Percentiles rank a stretch among this genome's conserved stretches.
phyloP scores from a whole-genome alignment of 1,140 invertebrate genomes.

The Apis dorsata region DNA sequence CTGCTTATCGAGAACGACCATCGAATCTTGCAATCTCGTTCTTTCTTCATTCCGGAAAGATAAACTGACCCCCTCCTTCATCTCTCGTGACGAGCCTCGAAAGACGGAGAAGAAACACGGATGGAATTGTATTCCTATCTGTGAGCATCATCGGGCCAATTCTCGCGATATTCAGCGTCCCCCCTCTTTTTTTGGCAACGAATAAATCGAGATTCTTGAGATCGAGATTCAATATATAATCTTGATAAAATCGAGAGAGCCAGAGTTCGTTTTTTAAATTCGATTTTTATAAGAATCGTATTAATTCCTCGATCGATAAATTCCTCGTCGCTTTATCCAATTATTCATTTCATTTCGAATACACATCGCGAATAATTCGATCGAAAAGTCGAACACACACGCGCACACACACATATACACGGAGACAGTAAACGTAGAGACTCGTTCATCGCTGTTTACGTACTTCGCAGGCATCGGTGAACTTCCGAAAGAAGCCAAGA shows the following conservation, averaged over 20 bases:
- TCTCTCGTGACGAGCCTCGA: neutral
- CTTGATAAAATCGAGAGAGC: conserved; percentile 7
- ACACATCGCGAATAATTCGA: too few species aligned
- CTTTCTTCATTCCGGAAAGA: too few species aligned
- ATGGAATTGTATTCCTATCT: neutral
- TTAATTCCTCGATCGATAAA: too few species aligned
- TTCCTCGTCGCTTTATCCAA: too few species aligned
- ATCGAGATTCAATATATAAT: neutral
- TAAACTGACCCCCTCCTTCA: neutral
- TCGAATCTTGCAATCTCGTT: too few species aligned
- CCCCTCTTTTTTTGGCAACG: too few species aligned
- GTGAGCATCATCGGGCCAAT: neutral
- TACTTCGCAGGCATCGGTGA: conserved; percentile 20
- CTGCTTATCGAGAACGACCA: neutral
- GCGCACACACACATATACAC: too few species aligned
- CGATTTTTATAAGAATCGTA: conserved; percentile 8
- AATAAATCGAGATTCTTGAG: neutral
- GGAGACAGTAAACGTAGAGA: too few species aligned
- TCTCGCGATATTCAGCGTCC: neutral
- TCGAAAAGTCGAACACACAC: too few species aligned
- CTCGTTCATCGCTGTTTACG: conserved; percentile 36
- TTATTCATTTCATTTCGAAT: too few species aligned
- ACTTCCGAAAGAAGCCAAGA: conserved; percentile 19
- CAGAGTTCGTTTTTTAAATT: neutral
- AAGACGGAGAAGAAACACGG: neutral